Conservation (phyloP, 2,797 vertebrate genomes). For the Pachyuromys duprasi region DNA sequence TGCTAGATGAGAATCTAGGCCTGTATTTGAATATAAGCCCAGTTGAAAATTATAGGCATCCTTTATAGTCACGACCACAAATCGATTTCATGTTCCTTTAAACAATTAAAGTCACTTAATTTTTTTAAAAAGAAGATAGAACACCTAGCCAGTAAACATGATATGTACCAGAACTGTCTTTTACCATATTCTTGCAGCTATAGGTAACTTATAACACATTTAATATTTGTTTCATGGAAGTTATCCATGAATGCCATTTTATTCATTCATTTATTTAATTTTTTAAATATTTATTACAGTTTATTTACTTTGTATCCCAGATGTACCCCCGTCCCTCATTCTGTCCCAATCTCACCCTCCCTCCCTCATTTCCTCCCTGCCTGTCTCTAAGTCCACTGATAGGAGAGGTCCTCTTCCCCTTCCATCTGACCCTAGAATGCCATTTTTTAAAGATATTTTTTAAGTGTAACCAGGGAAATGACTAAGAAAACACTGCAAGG, state of each 20-base stretch:
- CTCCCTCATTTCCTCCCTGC: no score
- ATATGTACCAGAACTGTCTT: slow-evolving; percentile 7
- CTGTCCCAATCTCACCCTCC: no score
- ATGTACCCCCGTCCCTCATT: no score
- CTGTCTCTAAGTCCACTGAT: no score
- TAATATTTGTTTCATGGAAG: neutral
- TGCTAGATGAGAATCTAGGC: slow-evolving; percentile 27
- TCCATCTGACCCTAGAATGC: no score
- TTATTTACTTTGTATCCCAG: no score
- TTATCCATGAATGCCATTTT: slow-evolving; percentile 31
- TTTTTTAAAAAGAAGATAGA: slow-evolving; percentile 1
- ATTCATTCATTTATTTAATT: no score
- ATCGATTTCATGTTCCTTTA: slow-evolving; percentile 47
- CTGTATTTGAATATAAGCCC: slow-evolving; percentile 26
- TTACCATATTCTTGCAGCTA: neutral
- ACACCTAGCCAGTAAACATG: neutral
- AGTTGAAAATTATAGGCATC: slow-evolving; percentile 60
- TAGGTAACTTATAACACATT: slow-evolving; percentile 16
- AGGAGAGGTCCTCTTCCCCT: no score
- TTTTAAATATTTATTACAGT: no score
- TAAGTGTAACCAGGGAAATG: neutral
- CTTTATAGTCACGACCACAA: slow-evolving; percentile 43
- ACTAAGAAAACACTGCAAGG: slow-evolving; percentile 32
- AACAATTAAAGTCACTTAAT: slow-evolving; percentile 40
- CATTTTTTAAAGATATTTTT: slow-evolving; percentile 6